Evolutionary conservation across 2,888 invertebrate genomes (phyloP), one percentile per base, ranked within the genome.

Genomic region (Drosophila acutilabella): DNA sequence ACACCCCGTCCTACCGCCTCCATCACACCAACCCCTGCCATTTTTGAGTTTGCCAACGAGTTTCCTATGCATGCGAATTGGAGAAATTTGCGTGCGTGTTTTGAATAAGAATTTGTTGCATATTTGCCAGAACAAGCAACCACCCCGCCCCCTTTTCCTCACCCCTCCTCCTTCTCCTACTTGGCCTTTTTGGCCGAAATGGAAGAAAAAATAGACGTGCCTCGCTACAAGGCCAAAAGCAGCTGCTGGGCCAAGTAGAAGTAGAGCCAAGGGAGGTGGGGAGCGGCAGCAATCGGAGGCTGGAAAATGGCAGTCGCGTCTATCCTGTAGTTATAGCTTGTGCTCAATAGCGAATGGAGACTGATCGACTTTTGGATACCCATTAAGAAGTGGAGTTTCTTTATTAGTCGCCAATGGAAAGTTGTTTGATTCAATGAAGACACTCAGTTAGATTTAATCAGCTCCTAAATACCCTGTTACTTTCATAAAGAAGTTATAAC

Each of bases 71-170:
- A 78, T 87, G 88, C 85, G 88, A 86, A 89, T 87, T 82, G 88
- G 78, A 71, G 86, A 89, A 86, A 88, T 87, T 88, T 89, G 89
- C 80, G 90, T 89, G 90, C 90, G 90, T 90, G 89, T 80, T 85
- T 89, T 74, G 81, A 89, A 90, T 89, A 78, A 78, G 81, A 89
- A 89, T 89, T 87, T 88, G 90, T 89, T 90, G 90, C 88, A 88
- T 89, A 85, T 90, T 87, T 80, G 88, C 88, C 79, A 73, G 65
- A 67, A 64, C 58, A 23, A 40, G 18, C n/a, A 2, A 36, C 6
- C 30, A 11, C n/a, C 7, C 48, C 6, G 10, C 6, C 7, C 13
- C 18, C 59, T 10, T 2, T 16, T 26, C 2, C 4, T n/a, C 41
- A 1, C n/a, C 36, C n/a, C 14, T 6, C 18, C 11, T 20, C 14